Evolutionary conservation across 2,113 vertebrate species (phyloP), one percentile per base, ranked within the genome.

Genomic region (Atherinomorus stipes): DNA sequence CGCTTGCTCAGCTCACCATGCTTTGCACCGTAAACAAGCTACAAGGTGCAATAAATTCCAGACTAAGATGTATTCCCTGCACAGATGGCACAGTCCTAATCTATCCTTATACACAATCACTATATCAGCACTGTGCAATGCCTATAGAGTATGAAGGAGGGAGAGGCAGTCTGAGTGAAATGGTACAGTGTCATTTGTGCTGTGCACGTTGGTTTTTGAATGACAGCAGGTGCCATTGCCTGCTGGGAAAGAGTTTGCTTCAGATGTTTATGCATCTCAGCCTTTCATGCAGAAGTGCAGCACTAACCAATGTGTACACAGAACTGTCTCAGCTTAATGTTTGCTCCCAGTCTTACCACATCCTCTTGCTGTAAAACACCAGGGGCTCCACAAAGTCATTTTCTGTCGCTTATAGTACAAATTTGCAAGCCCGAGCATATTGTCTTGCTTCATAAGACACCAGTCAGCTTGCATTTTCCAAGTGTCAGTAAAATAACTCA

Each of bases 401-500:
- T 85, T 74, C 65, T 21, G 4, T 71, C 6, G 3, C 68, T 80
- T 70, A 60, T 67, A 60, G 67, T 80, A 25, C 11, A 80, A 76
- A 85, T 84, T 85, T 85, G 56, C 70, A 72, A 76, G 74, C 25
- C 21, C 64, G 65, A 65, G 68, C 65, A 68, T 57, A 80, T 65
- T 75, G 77, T 79, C 76, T 84, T 64, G 66, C 85, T 84, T 89
- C 81, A 83, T 73, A 63, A 84, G 79, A 76, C 64, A 71, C 40
- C 61, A 87, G 87, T 90, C 90, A 88, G 72, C 62, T 59, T 51
- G 11, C 69, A 89, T 90, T 88, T 87, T 90, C 82, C 78, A 74
- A 75, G 82, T 83, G 65, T 89, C 88, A 88, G 86, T 89, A 86
- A 90, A 90, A 89, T 83, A 87, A 83, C 85, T 90, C 83, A 80